phyloP scores from a whole-genome alignment of 2,113 vertebrate genomes.

The Phalacrocorax aristotelis region DNA sequence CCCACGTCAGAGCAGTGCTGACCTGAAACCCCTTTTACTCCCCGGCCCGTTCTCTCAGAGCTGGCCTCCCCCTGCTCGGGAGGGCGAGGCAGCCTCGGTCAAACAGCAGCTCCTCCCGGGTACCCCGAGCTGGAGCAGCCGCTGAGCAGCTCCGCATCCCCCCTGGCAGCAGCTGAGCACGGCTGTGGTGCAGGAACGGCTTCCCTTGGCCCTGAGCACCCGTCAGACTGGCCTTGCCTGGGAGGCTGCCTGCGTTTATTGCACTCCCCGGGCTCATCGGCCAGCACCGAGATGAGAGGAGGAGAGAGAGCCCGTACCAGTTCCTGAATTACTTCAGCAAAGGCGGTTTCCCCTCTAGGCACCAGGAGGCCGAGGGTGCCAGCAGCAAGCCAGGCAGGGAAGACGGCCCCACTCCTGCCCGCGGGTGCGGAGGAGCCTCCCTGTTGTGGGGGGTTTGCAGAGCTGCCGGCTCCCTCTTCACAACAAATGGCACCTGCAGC shows the following conservation, averaged over 20 bases:
- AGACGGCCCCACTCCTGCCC: too few relatives aligned
- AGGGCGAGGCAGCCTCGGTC: fast-evolving
- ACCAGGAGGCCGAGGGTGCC: too few relatives aligned
- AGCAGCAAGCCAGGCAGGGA: not conserved
- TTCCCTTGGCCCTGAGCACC: not conserved
- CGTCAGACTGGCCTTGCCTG: fast-evolving
- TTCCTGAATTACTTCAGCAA: not conserved
- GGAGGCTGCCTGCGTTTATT: fast-evolving
- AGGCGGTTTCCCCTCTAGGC: fast-evolving
- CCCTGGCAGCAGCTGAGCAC: fast-evolving
- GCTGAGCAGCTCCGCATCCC: fast-evolving
- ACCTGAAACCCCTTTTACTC: not conserved
- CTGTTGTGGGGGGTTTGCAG: too few relatives aligned
- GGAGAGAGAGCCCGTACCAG: fast-evolving
- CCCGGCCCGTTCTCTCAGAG: fast-evolving
- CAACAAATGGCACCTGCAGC: fast-evolving
- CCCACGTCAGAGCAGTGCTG: fast-evolving
- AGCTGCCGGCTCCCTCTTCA: not conserved
- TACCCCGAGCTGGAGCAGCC: not conserved
- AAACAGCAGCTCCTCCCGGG: not conserved
- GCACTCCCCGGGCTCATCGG: fast-evolving
- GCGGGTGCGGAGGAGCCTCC: fast-evolving
- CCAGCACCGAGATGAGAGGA: fast-evolving
- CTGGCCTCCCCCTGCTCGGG: fast-evolving
- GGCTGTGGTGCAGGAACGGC: not conserved